Base-by-base conservation (phyloP, 1,140 invertebrate species). In the Drosophila micromelanica region DNA sequence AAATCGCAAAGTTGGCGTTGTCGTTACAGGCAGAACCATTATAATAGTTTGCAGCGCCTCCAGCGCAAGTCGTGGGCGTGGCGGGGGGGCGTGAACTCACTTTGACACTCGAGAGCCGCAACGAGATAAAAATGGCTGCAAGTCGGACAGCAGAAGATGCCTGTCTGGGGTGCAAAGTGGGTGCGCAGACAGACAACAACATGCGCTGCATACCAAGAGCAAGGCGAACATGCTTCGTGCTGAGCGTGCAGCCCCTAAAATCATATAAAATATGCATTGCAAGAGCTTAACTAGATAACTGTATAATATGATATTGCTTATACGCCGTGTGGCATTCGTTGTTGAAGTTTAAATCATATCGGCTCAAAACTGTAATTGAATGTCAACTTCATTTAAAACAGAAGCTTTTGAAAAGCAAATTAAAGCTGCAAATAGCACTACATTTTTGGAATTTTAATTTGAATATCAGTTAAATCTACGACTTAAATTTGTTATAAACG, bases 21-120 rank as follows among this genome's bases (percentile, higher is more conserved):
- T 9, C 13, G 43, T 23, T 20, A 17, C 20, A 4, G 12, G 6
- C 45, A 64, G 60, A 40, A 12, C 71, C 64, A 73, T 73, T 73
- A 73, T 69, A 70, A 70, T 70, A 70, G 72, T 70, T 74, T 74
- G 51, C 72, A 69, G 57, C 57, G 70, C 70, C 70, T 60, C 7
- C 64, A 68, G 60, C 17, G 12, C 12, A n/a, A 43, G 45, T 42
- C 30, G 23, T 8, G 13, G 55, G 15, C 8, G n/a, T 17, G 12
- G n/a, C 17, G 40, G 46, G 13, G 17, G 20, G 23, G 20, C 1
- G 20, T 70, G 20, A 48, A 71, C 55, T 56, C 78, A 73, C 78
- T 80, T 80, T 80, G 78, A 80, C 78, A 81, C 64, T 70, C 46
- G 69, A 81, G 78, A 64, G 60, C 79, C 56, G 60, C 74, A 81